These are phyloP conservation scores for Delphinapterus leucas DNA, from an alignment of 2,113 vertebrate genomes.

Conservation along the genomic window DNA sequence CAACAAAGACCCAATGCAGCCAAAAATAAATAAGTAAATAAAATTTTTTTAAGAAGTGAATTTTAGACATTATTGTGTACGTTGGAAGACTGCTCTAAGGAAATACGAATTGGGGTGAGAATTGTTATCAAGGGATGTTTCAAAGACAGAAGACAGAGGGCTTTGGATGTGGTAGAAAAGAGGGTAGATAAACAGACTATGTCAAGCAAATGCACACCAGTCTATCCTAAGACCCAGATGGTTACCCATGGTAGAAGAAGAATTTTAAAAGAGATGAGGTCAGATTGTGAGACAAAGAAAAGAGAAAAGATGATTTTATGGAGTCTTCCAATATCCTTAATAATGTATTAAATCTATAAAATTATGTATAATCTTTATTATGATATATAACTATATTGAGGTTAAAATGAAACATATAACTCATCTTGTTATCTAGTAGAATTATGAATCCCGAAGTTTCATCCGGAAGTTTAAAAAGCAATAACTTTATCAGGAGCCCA, in stretches of 20 bases:
- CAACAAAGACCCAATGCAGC: too few relatives aligned
- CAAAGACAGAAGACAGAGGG: neutral
- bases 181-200: neutral
- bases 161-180: neutral
- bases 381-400: neutral
- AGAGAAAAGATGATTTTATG: neutral
- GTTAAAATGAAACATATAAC: constrained; percentile 8
- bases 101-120: neutral
- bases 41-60: neutral
- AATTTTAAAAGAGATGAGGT: neutral
- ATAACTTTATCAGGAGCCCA: neutral
- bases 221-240: neutral
- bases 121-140: constrained; percentile 14
- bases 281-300: neutral
- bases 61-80: neutral
- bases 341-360: neutral
- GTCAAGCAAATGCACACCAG: neutral
- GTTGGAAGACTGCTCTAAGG: neutral
- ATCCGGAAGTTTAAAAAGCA: neutral
- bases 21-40: neutral
- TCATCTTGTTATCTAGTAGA: neutral
- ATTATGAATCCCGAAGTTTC: neutral
- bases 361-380: neutral
- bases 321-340: neutral
- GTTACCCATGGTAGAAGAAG: neutral